Conservation (phyloP, 2,113 vertebrate genomes). For the Loxodonta africana region DNA sequence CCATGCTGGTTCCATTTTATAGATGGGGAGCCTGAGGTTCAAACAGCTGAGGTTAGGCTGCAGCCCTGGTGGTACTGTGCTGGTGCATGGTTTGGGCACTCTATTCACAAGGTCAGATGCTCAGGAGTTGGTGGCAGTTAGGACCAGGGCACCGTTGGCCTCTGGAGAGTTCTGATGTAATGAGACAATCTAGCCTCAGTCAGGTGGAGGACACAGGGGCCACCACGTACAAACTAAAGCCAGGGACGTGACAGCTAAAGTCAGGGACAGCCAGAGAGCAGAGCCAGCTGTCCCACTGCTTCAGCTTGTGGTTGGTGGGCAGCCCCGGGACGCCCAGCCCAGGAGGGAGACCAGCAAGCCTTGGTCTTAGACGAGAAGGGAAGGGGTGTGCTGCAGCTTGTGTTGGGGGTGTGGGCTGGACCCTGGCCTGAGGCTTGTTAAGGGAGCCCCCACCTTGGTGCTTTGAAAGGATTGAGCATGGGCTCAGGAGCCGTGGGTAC, state of each 20-base stretch:
- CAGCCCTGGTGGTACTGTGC: fast-evolving
- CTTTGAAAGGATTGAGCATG: background rate
- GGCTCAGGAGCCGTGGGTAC: background rate
- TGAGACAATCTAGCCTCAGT: background rate
- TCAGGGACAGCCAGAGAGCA: background rate
- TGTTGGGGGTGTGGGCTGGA: background rate
- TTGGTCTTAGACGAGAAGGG: background rate
- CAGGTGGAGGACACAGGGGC: background rate
- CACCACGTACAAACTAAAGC: background rate
- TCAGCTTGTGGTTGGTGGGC: background rate
- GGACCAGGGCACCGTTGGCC: background rate
- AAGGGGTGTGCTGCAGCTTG: too few species aligned
- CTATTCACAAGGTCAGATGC: background rate
- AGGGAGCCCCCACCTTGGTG: background rate
- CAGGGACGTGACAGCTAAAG: background rate
- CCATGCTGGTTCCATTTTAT: background rate
- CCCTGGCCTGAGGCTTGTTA: background rate
- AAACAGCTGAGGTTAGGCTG: background rate
- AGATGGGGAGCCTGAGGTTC: too few species aligned
- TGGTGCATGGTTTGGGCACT: background rate
- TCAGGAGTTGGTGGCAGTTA: too few species aligned
- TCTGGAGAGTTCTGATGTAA: background rate
- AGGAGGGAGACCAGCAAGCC: background rate
- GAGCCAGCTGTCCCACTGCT: background rate
- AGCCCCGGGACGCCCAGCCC: too few species aligned